A percentile compares a stretch with the other conserved stretches of the same genome.
Evolutionary conservation across 2,888 invertebrate genomes (phyloP).

Genomic region (Alsophila aescularia): DNA sequence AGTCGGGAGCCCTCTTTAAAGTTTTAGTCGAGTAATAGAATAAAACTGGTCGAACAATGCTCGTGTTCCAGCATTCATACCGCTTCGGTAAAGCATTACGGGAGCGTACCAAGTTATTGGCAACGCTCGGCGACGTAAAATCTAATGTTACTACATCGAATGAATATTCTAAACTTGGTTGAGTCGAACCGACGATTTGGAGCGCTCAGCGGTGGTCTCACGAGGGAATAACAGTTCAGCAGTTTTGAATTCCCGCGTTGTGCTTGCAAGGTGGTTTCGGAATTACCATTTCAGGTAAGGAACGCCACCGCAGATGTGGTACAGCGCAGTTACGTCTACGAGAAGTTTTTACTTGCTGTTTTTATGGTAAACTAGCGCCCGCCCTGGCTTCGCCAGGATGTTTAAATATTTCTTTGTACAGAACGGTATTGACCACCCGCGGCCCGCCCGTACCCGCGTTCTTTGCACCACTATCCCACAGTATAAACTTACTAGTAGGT

Average conservation of each 20-base stretch:
- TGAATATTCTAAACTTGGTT: slow-evolving; percentile 67
- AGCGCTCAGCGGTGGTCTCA: slow-evolving; percentile 42
- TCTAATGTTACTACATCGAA: slow-evolving; percentile 65
- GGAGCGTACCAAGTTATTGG: slow-evolving; percentile 66
- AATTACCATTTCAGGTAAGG: slow-evolving; percentile 25
- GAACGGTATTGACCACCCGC: too few relatives aligned
- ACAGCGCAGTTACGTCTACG: slow-evolving; percentile 16
- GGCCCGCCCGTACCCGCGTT: too few relatives aligned
- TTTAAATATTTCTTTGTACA: too few relatives aligned
- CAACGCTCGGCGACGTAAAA: slow-evolving; percentile 59
- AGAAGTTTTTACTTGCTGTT: slow-evolving; percentile 7
- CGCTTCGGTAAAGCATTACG: slow-evolving; percentile 55
- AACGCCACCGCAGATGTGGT: slow-evolving; percentile 28
- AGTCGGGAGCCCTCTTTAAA: slow-evolving; percentile 77
- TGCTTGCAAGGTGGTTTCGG: slow-evolving; percentile 21
- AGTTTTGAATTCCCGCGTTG: slow-evolving; percentile 41
- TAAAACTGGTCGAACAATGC: slow-evolving; percentile 80
- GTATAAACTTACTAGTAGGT: too few relatives aligned
- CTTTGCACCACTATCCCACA: too few relatives aligned
- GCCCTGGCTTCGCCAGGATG: too few relatives aligned
- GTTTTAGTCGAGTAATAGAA: slow-evolving; percentile 80
- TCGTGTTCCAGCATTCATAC: slow-evolving; percentile 68
- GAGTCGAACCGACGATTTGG: slow-evolving; percentile 46
- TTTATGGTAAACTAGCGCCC: slow-evolving; percentile 7
- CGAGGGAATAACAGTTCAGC: slow-evolving; percentile 39